A percentile compares a stretch with the other conserved stretches of the same genome.
These are phyloP conservation scores for Distichodus sexfasciatus DNA, from an alignment of 2,797 vertebrate species.

Conservation along the genomic window DNA sequence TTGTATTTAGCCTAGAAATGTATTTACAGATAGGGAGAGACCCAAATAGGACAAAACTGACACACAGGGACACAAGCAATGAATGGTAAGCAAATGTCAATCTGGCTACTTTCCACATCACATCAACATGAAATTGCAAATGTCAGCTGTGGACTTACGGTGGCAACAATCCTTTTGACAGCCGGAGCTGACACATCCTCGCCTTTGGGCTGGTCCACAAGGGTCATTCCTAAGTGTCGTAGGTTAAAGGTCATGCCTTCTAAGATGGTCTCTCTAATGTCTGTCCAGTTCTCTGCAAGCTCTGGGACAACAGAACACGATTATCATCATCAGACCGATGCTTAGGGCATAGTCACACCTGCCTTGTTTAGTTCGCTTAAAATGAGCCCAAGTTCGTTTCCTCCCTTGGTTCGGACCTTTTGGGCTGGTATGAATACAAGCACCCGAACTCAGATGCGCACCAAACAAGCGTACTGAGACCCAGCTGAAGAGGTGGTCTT, in stretches of 20 bases:
- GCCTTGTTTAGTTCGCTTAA: no score
- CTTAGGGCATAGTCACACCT: no score
- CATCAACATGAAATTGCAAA: no score
- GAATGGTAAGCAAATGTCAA: neutral
- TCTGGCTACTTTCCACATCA: no score
- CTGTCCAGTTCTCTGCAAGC: slow-evolving; percentile 96
- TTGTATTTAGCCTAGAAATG: slow-evolving; percentile 85
- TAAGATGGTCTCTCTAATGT: slow-evolving; percentile 89
- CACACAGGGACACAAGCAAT: neutral
- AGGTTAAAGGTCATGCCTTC: slow-evolving; percentile 95
- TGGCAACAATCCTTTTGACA: slow-evolving; percentile 90
- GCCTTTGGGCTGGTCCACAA: slow-evolving; percentile 94
- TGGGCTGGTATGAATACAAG: no score
- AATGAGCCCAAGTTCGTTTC: no score
- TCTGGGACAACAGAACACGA: slow-evolving; percentile 65
- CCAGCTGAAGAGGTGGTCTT: no score
- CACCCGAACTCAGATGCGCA: no score
- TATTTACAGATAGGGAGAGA: neutral
- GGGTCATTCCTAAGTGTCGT: slow-evolving; percentile 91
- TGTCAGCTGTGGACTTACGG: slow-evolving; percentile 71
- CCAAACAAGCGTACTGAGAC: no score
- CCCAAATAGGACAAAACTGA: neutral
- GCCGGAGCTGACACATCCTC: slow-evolving; percentile 88
- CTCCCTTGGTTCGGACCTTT: no score
- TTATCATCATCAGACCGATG: neutral